Evolutionary conservation across 2,113 vertebrate species (phyloP), one percentile per base, ranked within the genome.

Genomic region (Clinocottus analis): DNA sequence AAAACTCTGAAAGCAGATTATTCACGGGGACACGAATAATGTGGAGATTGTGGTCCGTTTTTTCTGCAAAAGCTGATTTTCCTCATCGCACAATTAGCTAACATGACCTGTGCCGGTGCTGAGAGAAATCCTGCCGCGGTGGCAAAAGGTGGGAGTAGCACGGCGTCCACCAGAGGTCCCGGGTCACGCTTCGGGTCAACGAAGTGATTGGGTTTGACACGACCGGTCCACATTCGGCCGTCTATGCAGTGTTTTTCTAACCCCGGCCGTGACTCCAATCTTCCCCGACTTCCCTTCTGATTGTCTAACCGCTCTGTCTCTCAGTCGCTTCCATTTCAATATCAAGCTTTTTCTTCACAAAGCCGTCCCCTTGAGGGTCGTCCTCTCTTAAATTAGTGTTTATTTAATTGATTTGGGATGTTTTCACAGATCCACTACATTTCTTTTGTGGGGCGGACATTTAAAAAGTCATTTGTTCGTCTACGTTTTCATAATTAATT

Each of bases 1-100:
- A 60, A 43, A 56, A 81, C 14, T 56, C 10, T 61, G 19, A 64
- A 45, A 16, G 19, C 11, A 1, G 31, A 63, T 77, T 63, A 33
- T 29, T 43, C 17, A n/a, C 0, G 62, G 1, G 55, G 59, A 68
- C 70, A 23, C 3, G n/a, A 49, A 47, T 37, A 65, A 53, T 51
- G 45, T 29, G 39, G 37, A 39, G 37, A 39, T 39, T 39, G 37
- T 11, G 5, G 37, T 39, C 37, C 37, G 37, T 31, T 31, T 31
- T 31, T 31, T 31, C n/a, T n/a, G n/a, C n/a, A n/a, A n/a, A n/a
- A n/a, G 29, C 29, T 13, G 39, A 13, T 41, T 41, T 39, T 55
- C 51, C 10, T 5, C 51, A 25, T 12, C 41, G 6, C 41, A 17
- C 4, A 39, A 19, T 21, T 25, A 29, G 43, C 25, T n/a, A 19